Evolutionary conservation across 2,797 vertebrate genomes (phyloP).

Genomic region (Alexandromys oeconomus): DNA sequence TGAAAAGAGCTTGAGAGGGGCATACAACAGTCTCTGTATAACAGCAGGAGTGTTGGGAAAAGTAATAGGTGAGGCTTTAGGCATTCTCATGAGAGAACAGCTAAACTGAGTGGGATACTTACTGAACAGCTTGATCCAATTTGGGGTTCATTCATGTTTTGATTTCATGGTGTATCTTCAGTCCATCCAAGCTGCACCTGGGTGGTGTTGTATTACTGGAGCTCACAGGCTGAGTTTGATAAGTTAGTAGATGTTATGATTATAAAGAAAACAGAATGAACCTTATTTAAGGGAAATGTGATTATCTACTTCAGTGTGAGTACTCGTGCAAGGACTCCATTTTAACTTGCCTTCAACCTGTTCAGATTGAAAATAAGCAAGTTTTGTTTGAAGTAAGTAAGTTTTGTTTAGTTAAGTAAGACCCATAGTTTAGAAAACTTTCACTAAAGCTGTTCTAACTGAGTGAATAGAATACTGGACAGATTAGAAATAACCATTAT

Average conservation of each 20-base stretch:
- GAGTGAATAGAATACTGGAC: too few species aligned
- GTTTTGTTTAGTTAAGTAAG: background rate
- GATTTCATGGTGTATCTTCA: background rate
- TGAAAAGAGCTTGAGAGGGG: too few species aligned
- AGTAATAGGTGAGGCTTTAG: background rate
- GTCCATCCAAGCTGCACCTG: background rate
- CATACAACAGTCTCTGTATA: too few species aligned
- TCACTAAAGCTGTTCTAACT: too few species aligned
- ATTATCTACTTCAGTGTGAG: background rate
- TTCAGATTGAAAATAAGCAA: background rate
- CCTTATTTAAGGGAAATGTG: too few species aligned
- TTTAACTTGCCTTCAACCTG: background rate
- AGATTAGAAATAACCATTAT: background rate
- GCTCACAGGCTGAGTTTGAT: background rate
- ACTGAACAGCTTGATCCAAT: too few species aligned
- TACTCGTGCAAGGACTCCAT: rapidly evolving
- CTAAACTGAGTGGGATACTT: background rate
- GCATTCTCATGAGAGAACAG: background rate
- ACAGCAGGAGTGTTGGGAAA: background rate
- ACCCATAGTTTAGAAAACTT: background rate
- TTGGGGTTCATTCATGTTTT: background rate
- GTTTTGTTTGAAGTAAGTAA: background rate
- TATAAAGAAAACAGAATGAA: background rate
- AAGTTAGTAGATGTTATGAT: too few species aligned
- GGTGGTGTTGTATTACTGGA: background rate